Percentiles rank a stretch among this genome's conserved stretches.
Evolutionary conservation across 2,113 vertebrate genomes (phyloP).

Genomic region (Chamaea fasciata): DNA sequence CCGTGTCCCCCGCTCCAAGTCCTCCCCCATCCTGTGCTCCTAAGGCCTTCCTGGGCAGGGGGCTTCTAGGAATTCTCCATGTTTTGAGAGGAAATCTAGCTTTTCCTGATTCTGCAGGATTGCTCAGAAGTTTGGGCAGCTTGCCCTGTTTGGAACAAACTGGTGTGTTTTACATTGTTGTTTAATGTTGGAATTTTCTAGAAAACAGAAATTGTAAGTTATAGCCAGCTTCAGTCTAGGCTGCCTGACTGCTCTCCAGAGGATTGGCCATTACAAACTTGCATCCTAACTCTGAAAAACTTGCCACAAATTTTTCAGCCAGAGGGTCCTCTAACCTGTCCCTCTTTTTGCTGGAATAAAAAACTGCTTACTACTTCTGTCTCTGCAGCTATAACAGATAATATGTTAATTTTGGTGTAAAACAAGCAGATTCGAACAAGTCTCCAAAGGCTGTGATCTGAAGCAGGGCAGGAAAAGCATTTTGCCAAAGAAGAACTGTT

Average conservation of each 20-base stretch:
- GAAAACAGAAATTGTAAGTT: background rate
- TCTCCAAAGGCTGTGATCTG: background rate
- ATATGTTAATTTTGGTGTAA: background rate
- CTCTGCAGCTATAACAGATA: background rate
- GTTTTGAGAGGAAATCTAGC: background rate
- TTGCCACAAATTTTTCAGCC: background rate
- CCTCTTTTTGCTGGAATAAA: background rate
- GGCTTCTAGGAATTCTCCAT: background rate
- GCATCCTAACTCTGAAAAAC: background rate
- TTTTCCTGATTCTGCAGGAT: background rate
- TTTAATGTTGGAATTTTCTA: background rate
- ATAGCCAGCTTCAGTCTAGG: background rate
- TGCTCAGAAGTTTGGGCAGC: background rate
- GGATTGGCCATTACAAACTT: background rate
- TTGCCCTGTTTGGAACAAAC: background rate
- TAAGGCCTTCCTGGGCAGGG: background rate
- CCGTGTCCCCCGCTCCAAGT: rapidly evolving
- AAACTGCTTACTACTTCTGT: background rate
- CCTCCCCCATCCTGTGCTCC: background rate
- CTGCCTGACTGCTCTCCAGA: background rate
- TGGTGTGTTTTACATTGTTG: background rate
- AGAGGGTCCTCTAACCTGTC: background rate
- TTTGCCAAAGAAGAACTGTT: background rate
- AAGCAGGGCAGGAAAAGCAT: background rate
- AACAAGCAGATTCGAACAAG: background rate